A percentile compares a stretch with the other conserved stretches of the same genome.
phyloP scores from a whole-genome alignment of 2,888 invertebrate species.

The Rhabditophanes sp. region DNA sequence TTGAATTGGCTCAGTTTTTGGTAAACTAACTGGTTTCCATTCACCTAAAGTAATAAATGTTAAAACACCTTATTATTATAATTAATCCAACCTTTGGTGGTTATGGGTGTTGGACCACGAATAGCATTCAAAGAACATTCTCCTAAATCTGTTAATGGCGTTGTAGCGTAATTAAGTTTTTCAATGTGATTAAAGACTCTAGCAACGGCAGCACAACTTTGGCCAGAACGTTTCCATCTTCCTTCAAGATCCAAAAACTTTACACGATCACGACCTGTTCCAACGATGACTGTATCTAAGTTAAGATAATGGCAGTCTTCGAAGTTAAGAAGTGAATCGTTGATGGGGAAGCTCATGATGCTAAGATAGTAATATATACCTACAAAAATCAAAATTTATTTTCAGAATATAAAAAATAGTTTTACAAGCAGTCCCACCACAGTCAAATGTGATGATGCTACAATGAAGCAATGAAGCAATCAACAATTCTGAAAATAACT shows the following conservation, averaged over 20 bases:
- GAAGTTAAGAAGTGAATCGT: no score
- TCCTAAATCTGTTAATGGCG: no score
- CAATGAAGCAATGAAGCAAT: no score
- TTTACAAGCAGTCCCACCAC: no score
- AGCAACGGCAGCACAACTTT: slow-evolving; percentile 27
- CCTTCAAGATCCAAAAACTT: slow-evolving; percentile 33
- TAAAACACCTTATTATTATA: slow-evolving; percentile 1
- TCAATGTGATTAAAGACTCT: slow-evolving; percentile 31
- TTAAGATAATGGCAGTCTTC: slow-evolving; percentile 30
- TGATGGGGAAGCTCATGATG: no score
- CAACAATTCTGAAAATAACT: no score
- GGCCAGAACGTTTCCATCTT: slow-evolving; percentile 24
- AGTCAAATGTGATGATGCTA: no score
- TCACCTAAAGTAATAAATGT: slow-evolving; percentile 10
- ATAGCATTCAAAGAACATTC: neutral
- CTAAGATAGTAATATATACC: no score
- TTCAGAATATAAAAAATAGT: no score
- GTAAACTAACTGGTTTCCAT: slow-evolving; percentile 14
- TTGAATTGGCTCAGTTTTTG: slow-evolving; percentile 5
- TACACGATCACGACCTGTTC: slow-evolving; percentile 28
- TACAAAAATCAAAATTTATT: no score
- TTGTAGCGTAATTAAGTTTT: slow-evolving; percentile 19
- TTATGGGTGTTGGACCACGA: no score
- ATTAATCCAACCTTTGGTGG: neutral
- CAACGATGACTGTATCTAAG: slow-evolving; percentile 24